phyloP scores from a whole-genome alignment of 2,113 vertebrate genomes.

The Oxygymnocypris stewartii region DNA sequence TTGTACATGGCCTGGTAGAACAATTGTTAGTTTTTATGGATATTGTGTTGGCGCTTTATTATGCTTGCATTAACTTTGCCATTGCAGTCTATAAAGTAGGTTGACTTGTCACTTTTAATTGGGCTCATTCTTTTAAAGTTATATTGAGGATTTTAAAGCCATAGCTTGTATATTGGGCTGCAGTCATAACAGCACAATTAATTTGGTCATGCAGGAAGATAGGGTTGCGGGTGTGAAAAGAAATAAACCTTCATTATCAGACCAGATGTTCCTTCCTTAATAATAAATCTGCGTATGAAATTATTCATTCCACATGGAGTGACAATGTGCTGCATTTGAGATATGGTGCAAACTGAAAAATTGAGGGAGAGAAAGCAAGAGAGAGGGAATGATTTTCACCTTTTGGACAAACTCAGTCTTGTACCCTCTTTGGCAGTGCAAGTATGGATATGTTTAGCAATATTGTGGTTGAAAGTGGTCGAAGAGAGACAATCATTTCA shows the following conservation, averaged over 20 bases:
- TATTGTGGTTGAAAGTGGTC: constrained; percentile 14
- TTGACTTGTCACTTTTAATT: constrained; percentile 35
- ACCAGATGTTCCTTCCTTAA: constrained; percentile 27
- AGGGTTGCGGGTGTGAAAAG: constrained; percentile 23
- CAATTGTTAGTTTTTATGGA: constrained; percentile 9
- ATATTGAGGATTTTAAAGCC: constrained; percentile 32
- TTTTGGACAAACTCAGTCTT: background rate
- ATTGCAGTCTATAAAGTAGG: constrained; percentile 6
- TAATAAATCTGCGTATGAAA: background rate
- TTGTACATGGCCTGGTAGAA: constrained; percentile 1
- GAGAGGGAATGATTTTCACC: constrained; percentile 14
- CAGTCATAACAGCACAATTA: constrained; percentile 31
- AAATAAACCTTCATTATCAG: constrained; percentile 41
- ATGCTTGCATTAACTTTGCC: constrained; percentile 12
- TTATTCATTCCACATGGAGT: background rate
- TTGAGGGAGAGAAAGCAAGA: background rate
- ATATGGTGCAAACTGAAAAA: background rate
- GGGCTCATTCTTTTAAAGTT: constrained; percentile 29
- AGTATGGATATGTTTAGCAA: constrained; percentile 53
- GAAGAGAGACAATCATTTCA: constrained; percentile 20
- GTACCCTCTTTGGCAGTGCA: background rate
- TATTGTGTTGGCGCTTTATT: constrained; percentile 15
- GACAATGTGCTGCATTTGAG: constrained; percentile 29
- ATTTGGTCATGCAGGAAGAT: constrained; percentile 22
- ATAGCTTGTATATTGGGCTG: background rate